Conservation (phyloP, 2,888 invertebrate species). For the Deilephila porcellus region DNA sequence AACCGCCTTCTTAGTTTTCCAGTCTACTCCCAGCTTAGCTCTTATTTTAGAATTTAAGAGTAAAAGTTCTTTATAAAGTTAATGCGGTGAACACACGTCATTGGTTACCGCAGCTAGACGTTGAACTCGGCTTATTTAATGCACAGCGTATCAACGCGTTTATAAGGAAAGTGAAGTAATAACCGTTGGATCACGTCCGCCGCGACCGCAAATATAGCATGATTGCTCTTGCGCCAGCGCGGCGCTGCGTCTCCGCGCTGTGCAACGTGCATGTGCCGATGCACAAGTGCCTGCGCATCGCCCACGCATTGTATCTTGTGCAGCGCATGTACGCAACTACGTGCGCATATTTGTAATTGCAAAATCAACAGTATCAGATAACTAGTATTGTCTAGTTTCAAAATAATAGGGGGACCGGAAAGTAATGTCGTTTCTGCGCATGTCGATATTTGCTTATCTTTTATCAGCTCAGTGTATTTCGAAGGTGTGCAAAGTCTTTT, state of each 20-base stretch:
- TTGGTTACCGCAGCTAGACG: not conserved
- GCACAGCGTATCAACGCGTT: conserved; percentile 35
- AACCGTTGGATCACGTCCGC: conserved; percentile 51
- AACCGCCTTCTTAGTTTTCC: no score
- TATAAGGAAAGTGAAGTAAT: conserved; percentile 69
- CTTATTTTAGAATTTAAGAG: not conserved
- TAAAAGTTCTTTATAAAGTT: not conserved
- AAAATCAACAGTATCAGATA: no score
- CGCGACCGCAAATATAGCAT: conserved; percentile 58
- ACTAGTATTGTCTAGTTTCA: no score
- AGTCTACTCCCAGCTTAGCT: no score
- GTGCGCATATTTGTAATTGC: not conserved
- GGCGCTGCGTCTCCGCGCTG: not conserved
- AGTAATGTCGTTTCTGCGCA: no score
- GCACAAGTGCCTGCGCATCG: not conserved
- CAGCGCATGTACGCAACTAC: not conserved
- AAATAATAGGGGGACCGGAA: no score
- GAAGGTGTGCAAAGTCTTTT: no score
- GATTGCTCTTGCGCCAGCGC: conserved; percentile 43
- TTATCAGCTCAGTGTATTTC: no score
- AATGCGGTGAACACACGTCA: not conserved
- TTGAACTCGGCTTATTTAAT: conserved; percentile 17
- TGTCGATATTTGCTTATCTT: no score
- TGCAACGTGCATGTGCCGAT: not conserved
- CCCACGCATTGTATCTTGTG: not conserved